Evolutionary conservation across 2,113 vertebrate genomes (phyloP).

Genomic region (Ginglymostoma cirratum): DNA sequence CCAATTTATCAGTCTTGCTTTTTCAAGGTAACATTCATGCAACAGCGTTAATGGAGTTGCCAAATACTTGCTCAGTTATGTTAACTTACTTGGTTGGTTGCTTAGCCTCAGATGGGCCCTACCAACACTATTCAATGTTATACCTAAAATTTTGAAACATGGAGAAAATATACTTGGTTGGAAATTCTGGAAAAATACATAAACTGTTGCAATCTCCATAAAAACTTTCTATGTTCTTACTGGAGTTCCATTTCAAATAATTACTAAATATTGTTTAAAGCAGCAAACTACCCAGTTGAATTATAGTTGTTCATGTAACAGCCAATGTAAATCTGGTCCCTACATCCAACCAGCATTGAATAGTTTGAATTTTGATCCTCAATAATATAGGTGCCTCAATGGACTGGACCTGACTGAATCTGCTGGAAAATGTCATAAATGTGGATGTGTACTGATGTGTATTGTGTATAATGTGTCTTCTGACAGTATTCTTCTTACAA

Average conservation of each 20-base stretch:
- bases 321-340: neutral
- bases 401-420: neutral
- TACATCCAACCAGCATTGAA: constrained; percentile 10
- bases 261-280: neutral
- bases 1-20: neutral
- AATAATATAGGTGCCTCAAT: neutral
- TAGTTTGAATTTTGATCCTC: neutral
- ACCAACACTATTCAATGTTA: neutral
- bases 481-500: neutral
- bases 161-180: neutral
- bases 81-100: neutral
- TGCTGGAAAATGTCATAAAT: neutral
- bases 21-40: neutral
- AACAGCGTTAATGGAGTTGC: neutral
- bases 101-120: neutral
- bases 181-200: neutral
- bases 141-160: neutral
- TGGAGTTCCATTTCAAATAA: neutral
- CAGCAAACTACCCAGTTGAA: neutral
- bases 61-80: neutral
- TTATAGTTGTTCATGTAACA: neutral
- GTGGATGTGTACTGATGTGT: too few species aligned
- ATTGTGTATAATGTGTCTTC: too few species aligned
- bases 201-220: neutral
- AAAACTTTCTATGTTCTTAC: neutral